Conservation (phyloP, 1,140 invertebrate genomes). For the Oreohelix idahoensis region DNA sequence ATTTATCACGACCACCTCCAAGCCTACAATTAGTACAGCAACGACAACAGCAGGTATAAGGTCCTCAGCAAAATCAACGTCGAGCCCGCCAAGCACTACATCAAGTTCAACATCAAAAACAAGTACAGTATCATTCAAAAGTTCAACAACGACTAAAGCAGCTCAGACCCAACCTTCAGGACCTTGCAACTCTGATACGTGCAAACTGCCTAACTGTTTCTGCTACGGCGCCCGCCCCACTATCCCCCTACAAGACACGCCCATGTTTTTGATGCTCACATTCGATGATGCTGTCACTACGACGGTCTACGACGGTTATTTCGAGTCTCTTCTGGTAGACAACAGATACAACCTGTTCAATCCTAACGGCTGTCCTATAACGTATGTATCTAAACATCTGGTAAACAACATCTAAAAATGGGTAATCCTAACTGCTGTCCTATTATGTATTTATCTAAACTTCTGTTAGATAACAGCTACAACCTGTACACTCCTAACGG, state of each 20-base stretch:
- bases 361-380: neutral
- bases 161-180: neutral
- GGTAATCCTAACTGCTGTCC: too few relatives aligned
- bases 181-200: neutral
- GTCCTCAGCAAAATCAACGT: neutral
- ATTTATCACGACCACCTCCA: too few relatives aligned
- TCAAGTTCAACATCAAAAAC: neutral
- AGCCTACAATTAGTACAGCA: too few relatives aligned
- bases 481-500: neutral
- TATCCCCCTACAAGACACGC: neutral
- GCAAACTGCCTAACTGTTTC: conserved; percentile 19
- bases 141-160: neutral
- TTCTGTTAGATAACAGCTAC: too few relatives aligned
- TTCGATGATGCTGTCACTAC: conserved; percentile 26
- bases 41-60: neutral
- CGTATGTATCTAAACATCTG: neutral
- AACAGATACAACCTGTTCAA: conserved; percentile 11
- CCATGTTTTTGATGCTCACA: conserved; percentile 26
- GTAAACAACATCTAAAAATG: too few relatives aligned
- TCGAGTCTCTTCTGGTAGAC: conserved; percentile 5
- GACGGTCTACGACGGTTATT: neutral
- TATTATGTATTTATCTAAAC: too few relatives aligned
- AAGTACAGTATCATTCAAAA: neutral
- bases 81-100: neutral
- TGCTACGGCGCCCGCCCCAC: neutral